Evolutionary conservation across 2,888 invertebrate genomes (phyloP).

Genomic region (Lymantria dispar): DNA sequence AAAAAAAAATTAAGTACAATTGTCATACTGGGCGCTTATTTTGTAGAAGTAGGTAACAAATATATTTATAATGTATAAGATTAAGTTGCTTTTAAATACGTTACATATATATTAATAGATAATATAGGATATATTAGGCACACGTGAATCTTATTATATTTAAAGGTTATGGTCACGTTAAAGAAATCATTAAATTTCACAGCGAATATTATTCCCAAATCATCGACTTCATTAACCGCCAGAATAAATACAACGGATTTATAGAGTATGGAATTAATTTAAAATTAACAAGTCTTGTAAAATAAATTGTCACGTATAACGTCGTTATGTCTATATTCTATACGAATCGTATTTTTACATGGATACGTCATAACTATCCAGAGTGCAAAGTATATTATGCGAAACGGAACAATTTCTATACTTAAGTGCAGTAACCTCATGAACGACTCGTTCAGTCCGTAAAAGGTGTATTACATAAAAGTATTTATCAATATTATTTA

Average conservation of each 20-base stretch:
- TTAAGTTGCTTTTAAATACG: slow-evolving; percentile 8
- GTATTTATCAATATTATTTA: no score
- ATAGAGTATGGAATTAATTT: no score
- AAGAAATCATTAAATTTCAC: slow-evolving; percentile 14
- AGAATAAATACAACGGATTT: neutral
- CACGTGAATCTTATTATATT: slow-evolving; percentile 31
- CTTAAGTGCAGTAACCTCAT: no score
- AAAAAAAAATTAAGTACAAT: slow-evolving; percentile 18
- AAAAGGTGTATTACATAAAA: no score
- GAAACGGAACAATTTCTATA: no score
- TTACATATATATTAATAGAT: slow-evolving; percentile 21
- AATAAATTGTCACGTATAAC: no score
- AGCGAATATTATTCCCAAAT: slow-evolving; percentile 14
- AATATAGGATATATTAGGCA: slow-evolving; percentile 32
- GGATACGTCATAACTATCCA: no score
- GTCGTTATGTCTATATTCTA: no score
- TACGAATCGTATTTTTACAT: no score
- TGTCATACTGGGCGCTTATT: slow-evolving; percentile 36
- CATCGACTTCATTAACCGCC: neutral
- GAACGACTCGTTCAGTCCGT: no score
- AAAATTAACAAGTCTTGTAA: no score
- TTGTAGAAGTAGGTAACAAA: slow-evolving; percentile 39
- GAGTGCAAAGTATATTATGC: no score
- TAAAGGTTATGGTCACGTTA: slow-evolving; percentile 27
- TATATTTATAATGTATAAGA: slow-evolving; percentile 20